Evolutionary conservation across 2,797 vertebrate species (phyloP).

Genomic region (Myripristis murdjan): DNA sequence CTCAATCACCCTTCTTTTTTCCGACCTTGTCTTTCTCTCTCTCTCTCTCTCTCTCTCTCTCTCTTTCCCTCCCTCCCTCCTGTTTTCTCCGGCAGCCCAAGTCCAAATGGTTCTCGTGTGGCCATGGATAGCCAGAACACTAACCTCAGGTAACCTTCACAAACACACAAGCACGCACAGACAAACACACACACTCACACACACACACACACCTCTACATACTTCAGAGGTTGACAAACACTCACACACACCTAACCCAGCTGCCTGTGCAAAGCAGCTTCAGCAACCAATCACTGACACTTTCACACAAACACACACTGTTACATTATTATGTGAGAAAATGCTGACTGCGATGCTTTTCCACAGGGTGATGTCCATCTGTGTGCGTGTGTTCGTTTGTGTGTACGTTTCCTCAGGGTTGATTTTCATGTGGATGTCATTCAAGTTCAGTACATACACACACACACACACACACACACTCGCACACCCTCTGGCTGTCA

Average conservation of each 20-base stretch:
- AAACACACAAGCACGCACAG: constrained; percentile 22
- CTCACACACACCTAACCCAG: constrained; percentile 27
- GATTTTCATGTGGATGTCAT: constrained; percentile 40
- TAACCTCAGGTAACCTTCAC: constrained; percentile 83
- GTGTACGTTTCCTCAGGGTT: constrained; percentile 27
- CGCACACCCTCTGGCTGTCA: background rate
- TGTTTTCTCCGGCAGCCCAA: constrained; percentile 76
- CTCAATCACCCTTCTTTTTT: constrained; percentile 43
- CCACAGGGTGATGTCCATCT: constrained; percentile 20
- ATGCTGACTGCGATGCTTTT: constrained; percentile 39
- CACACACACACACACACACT: background rate
- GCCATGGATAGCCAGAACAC: constrained; percentile 84
- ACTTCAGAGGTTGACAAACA: constrained; percentile 16
- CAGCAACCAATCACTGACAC: constrained; percentile 44
- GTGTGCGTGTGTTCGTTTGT: constrained; percentile 11
- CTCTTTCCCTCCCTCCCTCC: constrained; percentile 25
- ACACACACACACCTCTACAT: constrained; percentile 14
- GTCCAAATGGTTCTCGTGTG: constrained; percentile 84
- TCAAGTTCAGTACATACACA: constrained; percentile 26
- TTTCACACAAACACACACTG: constrained; percentile 1
- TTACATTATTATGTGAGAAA: constrained; percentile 29
- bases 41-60: constrained; percentile 34
- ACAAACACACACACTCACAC: constrained; percentile 13
- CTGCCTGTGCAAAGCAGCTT: constrained; percentile 40
- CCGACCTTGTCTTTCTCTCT: constrained; percentile 26